phyloP scores from a whole-genome alignment of 2,888 invertebrate species.

The Calliopum simillimum region DNA sequence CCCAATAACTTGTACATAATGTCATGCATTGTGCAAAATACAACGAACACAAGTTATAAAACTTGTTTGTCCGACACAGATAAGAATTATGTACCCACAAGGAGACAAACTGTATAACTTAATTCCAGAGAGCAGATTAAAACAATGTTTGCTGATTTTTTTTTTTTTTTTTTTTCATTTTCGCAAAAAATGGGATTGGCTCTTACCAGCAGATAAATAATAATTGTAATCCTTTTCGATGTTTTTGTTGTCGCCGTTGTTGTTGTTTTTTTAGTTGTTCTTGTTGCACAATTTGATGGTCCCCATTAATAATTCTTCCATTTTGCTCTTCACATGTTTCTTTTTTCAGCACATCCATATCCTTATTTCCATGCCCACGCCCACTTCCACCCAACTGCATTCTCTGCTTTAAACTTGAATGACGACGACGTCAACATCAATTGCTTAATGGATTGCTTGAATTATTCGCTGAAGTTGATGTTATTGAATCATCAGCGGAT shows the following conservation, averaged over 20 bases:
- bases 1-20: constrained; percentile 13
- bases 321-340: neutral
- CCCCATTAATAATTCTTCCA: constrained; percentile 6
- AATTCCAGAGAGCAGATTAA: constrained; percentile 2
- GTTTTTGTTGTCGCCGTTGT: constrained; percentile 25
- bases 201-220: constrained; percentile 36
- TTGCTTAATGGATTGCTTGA: constrained; percentile 30
- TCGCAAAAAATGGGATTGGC: constrained; percentile 1
- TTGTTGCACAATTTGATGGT: constrained; percentile 17
- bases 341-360: neutral
- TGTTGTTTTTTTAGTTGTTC: constrained; percentile 6
- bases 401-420: constrained; percentile 18
- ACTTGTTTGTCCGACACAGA: constrained; percentile 21
- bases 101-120: neutral
- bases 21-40: constrained; percentile 18
- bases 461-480: constrained; percentile 36
- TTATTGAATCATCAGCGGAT: constrained; percentile 51
- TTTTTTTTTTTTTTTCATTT: neutral
- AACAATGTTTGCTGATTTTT: neutral
- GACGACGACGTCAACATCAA: constrained; percentile 33
- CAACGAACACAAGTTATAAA: constrained; percentile 1
- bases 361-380: constrained; percentile 38
- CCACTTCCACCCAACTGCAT: constrained; percentile 42
- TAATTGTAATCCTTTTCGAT: constrained; percentile 40
- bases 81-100: constrained; percentile 16